Base-by-base conservation (phyloP, 2,797 vertebrate genomes). In the Sebastes matsubarae region DNA sequence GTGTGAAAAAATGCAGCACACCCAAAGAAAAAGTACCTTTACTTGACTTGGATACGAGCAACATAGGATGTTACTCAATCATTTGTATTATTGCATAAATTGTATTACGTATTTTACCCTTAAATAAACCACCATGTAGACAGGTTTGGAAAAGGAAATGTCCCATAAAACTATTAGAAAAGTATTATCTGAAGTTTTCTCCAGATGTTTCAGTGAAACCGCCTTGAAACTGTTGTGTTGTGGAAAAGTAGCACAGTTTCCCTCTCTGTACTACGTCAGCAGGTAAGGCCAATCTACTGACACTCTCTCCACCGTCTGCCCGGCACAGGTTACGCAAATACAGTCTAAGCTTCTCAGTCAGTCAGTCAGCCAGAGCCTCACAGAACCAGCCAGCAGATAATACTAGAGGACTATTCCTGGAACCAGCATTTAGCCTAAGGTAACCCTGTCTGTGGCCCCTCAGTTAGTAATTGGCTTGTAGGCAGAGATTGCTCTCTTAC, bases 321-420 rank as follows among this genome's bases (percentile, higher is more conserved):
- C 46, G 42, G 25, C 66, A 71, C 83, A 88, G 75, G 89, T 90
- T 78, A 84, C 20, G 1, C 69, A 79, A 73, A 79, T 58, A 68
- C 55, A 68, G 72, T 66, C 79, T 80, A 86, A 91, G 82, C 89
- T 77, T 68, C 77, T 89, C 84, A 77, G 64, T 88, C 84, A 77
- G 64, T 77, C 75, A 36, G 61, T 70, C 68, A 75, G 72, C 70
- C 67, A 75, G 69, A 77, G 76, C 65, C 46, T 59, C 71, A 57
- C 54, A 65, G 54, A 20, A 11, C 54, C 69, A 54, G 81, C 71
- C 75, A 84, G 75, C 77, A 79, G 76, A 89, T 91, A 86, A 88
- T 80, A 84, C 81, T 38, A 32, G 64, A 67, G 55, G 34, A 61
- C 88, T 91, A 87, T 93, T 91, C 79, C 87, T 86, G 85, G 88